Percentiles rank a stretch among this genome's conserved stretches.
Conservation (phyloP, 2,113 vertebrate genomes). For the Tonatia bakeri region DNA sequence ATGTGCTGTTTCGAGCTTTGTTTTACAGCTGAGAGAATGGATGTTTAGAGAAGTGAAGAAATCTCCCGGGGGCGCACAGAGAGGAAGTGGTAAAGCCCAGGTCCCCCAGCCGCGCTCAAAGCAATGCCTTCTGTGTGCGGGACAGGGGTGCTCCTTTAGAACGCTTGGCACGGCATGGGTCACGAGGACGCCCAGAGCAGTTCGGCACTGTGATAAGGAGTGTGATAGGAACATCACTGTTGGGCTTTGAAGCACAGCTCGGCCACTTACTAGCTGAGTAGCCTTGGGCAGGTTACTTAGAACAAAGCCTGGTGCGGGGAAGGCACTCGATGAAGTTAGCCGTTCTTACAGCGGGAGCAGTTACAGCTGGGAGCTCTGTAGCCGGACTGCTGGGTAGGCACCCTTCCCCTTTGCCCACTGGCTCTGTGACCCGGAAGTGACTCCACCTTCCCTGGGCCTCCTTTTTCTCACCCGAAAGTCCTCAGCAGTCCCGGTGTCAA, state of each 20-base stretch:
- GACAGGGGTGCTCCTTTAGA: not conserved
- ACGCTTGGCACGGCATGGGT: not conserved
- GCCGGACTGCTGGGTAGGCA: not conserved
- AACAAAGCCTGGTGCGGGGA: not conserved
- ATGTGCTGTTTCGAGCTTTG: not conserved
- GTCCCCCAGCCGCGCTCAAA: not conserved
- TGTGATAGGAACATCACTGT: rapidly evolving
- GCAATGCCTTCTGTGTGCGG: not conserved
- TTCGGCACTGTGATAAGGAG: not conserved
- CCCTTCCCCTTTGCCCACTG: not conserved
- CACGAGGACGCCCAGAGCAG: not conserved
- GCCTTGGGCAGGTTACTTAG: not conserved
- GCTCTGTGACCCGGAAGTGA: not conserved
- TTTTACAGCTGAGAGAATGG: not conserved
- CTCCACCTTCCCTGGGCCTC: not conserved
- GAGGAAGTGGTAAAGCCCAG: not conserved
- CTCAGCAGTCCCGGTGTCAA: rapidly evolving
- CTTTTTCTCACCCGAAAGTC: not conserved
- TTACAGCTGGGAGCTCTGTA: not conserved
- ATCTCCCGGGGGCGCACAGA: not conserved
- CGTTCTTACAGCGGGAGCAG: not conserved
- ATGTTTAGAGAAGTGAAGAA: not conserved
- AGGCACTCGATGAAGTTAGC: not conserved
- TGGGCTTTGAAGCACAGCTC: not conserved
- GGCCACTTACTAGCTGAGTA: not conserved